These are phyloP conservation scores for Conus ventricosus DNA, from an alignment of 1,140 invertebrate species.

Conservation along the genomic window DNA sequence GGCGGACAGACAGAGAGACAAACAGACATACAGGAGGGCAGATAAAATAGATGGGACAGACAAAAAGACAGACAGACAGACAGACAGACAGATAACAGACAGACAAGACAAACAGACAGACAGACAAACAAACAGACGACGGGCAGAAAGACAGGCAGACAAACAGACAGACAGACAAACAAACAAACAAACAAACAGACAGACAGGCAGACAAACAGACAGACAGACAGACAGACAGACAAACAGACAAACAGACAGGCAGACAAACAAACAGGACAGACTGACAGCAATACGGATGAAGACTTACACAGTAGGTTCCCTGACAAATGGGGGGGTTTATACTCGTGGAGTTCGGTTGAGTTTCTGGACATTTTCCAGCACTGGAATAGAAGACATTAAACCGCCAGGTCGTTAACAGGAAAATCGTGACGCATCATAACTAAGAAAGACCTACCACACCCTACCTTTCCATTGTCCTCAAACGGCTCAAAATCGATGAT, in stretches of 20 bases:
- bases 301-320: background rate
- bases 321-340: background rate
- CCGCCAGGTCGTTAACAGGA: no score
- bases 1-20: no score
- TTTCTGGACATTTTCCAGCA: slow-evolving; percentile 4
- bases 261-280: background rate
- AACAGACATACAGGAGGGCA: no score
- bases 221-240: background rate
- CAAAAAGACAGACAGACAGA: background rate
- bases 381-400: background rate
- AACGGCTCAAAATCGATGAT: no score
- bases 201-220: background rate
- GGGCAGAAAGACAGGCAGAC: background rate
- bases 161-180: background rate
- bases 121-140: background rate
- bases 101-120: background rate
- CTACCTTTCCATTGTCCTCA: no score
- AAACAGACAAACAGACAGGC: background rate
- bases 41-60: no score
- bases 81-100: background rate
- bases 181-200: no score
- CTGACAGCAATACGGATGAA: background rate
- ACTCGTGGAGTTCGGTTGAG: background rate
- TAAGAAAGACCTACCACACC: no score
- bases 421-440: no score